Evolutionary conservation across 2,113 vertebrate genomes (phyloP).

Genomic region (Galbula dea): DNA sequence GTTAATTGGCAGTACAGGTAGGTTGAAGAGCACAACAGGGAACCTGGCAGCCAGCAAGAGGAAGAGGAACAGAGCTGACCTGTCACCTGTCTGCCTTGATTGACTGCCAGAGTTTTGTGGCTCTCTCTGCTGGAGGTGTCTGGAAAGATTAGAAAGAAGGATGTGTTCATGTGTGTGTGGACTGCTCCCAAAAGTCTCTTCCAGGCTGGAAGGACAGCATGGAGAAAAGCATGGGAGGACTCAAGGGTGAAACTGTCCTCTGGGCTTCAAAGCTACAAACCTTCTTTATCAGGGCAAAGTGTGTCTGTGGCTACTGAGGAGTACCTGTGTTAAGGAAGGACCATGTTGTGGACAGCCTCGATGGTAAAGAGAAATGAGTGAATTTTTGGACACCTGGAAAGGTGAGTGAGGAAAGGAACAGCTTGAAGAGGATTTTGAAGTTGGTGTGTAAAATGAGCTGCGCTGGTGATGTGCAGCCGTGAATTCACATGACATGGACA

Average conservation of each 20-base stretch:
- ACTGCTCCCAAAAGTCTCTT: not conserved
- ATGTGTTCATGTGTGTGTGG: not conserved
- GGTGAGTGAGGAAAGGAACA: not conserved
- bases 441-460: not conserved
- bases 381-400: not conserved
- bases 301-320: not conserved
- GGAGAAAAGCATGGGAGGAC: not conserved
- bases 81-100: not conserved
- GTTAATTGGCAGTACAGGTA: constrained; percentile 1
- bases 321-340: not conserved
- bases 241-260: not conserved
- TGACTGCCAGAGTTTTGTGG: not conserved
- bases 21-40: constrained; percentile 7
- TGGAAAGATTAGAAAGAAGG: not conserved
- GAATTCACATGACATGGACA: not conserved
- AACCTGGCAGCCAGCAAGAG: not conserved
- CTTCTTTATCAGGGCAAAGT: not conserved
- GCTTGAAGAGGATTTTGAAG: not conserved
- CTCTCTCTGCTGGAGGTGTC: not conserved
- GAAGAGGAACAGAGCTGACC: not conserved
- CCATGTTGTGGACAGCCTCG: not conserved
- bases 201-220: not conserved
- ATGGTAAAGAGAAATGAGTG: not conserved
- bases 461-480: not conserved
- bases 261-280: not conserved